Evolutionary conservation across 2,888 invertebrate species (phyloP).

Genomic region (Tanypteryx hageni): DNA sequence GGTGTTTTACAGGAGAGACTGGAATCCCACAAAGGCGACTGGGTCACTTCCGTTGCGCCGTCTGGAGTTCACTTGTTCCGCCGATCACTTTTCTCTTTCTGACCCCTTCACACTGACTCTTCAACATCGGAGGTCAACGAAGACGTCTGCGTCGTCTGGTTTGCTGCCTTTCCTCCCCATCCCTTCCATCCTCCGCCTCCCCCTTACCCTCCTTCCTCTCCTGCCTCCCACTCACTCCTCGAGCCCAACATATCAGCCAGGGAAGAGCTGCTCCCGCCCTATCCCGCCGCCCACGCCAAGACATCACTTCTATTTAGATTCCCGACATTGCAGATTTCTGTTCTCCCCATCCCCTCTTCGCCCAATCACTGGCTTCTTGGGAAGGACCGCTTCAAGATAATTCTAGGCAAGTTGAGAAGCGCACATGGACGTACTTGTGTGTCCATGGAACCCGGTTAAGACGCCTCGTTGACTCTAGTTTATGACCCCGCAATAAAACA

Average conservation of each 20-base stretch:
- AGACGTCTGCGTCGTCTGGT: too few species aligned
- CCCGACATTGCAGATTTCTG: neutral
- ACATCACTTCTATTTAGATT: neutral
- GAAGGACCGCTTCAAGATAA: too few species aligned
- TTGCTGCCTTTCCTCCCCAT: neutral
- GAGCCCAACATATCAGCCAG: too few species aligned
- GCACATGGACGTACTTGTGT: too few species aligned
- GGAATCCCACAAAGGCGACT: conserved; percentile 10
- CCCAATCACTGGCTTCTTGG: neutral
- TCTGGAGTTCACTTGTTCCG: conserved; percentile 39
- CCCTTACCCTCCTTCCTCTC: neutral
- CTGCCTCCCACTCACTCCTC: too few species aligned
- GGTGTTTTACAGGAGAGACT: neutral
- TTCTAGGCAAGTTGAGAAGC: too few species aligned
- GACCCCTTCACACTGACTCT: neutral
- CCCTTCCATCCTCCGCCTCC: neutral
- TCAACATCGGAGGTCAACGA: neutral
- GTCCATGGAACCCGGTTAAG: neutral
- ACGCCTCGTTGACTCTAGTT: neutral
- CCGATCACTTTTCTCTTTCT: neutral
- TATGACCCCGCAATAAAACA: neutral
- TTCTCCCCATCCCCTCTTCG: neutral
- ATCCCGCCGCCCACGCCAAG: neutral
- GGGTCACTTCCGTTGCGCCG: conserved; percentile 46
- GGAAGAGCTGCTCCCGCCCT: too few species aligned